Conservation (phyloP, 2,113 vertebrate species). For the Porphyrio hochstetteri region DNA sequence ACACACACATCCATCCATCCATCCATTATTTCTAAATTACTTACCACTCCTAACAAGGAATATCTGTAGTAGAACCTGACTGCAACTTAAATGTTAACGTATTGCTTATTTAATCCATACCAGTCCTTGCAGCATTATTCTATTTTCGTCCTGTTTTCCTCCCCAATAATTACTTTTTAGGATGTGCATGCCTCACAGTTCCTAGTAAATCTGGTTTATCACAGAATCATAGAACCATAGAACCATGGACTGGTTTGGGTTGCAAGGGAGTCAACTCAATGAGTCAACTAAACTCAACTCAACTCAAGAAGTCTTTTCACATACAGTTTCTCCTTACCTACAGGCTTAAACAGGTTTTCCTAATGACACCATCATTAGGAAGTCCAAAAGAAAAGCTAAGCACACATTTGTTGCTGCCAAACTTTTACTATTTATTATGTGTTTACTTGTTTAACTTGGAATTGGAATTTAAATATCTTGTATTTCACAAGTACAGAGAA, state of each 20-base stretch:
- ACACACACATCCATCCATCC: background rate
- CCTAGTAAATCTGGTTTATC: background rate
- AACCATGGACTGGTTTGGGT: too few species aligned
- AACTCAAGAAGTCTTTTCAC: background rate
- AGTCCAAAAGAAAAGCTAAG: background rate
- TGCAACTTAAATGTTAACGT: background rate
- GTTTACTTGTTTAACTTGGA: background rate
- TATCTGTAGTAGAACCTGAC: background rate
- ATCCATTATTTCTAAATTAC: background rate
- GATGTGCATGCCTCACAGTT: background rate
- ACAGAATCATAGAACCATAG: too few species aligned
- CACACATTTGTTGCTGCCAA: background rate
- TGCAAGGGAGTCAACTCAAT: background rate
- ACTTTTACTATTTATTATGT: background rate
- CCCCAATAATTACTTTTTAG: background rate
- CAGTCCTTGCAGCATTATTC: background rate
- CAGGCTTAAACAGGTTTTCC: background rate
- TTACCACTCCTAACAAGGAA: background rate
- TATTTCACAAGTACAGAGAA: background rate
- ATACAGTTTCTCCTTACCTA: background rate
- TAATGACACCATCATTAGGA: background rate
- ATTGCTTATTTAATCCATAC: background rate
- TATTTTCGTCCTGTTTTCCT: background rate
- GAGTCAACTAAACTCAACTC: too few species aligned
- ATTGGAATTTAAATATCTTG: background rate